Percentiles rank a stretch among this genome's conserved stretches.
These are phyloP conservation scores for Pygmarrhopalites habei DNA, from an alignment of 1,140 invertebrate genomes.

Conservation along the genomic window DNA sequence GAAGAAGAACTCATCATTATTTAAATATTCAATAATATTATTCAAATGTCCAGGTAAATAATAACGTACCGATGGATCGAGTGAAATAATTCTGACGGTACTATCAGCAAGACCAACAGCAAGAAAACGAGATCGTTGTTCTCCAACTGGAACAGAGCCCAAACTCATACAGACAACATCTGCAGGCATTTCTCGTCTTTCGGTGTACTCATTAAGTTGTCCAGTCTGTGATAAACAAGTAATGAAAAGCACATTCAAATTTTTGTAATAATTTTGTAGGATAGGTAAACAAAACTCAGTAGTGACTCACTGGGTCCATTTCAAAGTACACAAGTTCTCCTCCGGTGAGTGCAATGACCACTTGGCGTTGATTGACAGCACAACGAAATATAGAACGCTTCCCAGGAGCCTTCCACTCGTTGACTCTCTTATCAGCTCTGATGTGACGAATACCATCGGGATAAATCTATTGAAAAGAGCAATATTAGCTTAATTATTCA, in stretches of 20 bases:
- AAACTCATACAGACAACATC: constrained; percentile 99
- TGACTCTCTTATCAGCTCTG: constrained; percentile 90
- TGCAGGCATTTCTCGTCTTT: constrained; percentile 89
- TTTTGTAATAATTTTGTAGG: not conserved
- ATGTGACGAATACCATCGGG: constrained; percentile 99
- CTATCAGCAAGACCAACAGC: constrained; percentile 94
- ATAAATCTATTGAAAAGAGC: constrained; percentile 60
- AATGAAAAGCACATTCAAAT: constrained; percentile 1
- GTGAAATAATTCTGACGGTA: constrained; percentile 93
- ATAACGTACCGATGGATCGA: constrained; percentile 77
- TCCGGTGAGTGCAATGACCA: constrained; percentile 94
- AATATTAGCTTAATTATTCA: not conserved
- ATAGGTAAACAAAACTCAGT: constrained; percentile 7
- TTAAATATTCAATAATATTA: not conserved
- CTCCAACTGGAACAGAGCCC: constrained; percentile 87
- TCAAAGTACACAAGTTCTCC: constrained; percentile 99
- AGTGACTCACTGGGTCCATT: constrained; percentile 93
- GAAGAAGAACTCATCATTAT: not conserved
- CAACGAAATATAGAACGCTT: constrained; percentile 96
- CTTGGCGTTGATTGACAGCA: constrained; percentile 96
- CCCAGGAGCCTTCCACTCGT: constrained; percentile 97
- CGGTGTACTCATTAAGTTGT: constrained; percentile 95
- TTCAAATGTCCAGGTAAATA: constrained; percentile 5
- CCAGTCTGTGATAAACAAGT: constrained; percentile 61
- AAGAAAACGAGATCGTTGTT: constrained; percentile 91